Evolutionary conservation across 2,888 invertebrate genomes (phyloP).

Genomic region (Drosophila lacicola): DNA sequence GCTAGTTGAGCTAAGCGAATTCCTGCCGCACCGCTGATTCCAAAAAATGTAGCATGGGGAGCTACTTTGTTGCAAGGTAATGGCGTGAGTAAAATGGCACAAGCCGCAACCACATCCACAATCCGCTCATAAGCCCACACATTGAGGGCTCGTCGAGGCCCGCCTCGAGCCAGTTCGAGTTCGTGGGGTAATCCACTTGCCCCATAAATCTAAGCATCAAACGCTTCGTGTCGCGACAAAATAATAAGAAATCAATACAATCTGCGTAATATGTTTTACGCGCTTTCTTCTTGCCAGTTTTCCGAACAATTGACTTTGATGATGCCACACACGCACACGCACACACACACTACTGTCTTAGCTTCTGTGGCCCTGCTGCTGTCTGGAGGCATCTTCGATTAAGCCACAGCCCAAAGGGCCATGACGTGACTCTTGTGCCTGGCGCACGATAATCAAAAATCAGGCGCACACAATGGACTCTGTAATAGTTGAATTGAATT

Average conservation of each 20-base stretch:
- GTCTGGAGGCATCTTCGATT: conserved; percentile 62
- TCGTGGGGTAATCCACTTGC: conserved; percentile 38
- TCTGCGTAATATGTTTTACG: conserved; percentile 79
- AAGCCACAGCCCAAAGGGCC: conserved; percentile 64
- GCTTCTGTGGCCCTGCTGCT: conserved; percentile 4
- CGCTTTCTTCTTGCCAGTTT: conserved; percentile 74
- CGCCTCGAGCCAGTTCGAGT: background rate
- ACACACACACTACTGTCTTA: conserved; percentile 1
- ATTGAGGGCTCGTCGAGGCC: conserved; percentile 26
- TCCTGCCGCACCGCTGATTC: conserved; percentile 10
- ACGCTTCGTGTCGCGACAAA: conserved; percentile 57
- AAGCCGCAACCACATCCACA: conserved; percentile 74
- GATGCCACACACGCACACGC: conserved; percentile 51
- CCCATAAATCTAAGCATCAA: conserved; percentile 59
- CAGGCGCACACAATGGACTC: conserved; percentile 71
- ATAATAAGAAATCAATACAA: conserved; percentile 79
- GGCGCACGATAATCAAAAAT: conserved; percentile 71
- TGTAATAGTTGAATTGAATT: conserved; percentile 79
- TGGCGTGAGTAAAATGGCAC: conserved; percentile 19
- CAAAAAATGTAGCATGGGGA: conserved; percentile 32
- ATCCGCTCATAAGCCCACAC: conserved; percentile 54
- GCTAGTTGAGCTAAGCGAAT: conserved; percentile 28
- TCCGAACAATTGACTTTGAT: conserved; percentile 84
- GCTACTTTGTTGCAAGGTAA: conserved; percentile 64
- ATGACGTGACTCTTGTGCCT: conserved; percentile 72